Evolutionary conservation across 2,113 vertebrate genomes (phyloP).

Genomic region (Alectura lathami): DNA sequence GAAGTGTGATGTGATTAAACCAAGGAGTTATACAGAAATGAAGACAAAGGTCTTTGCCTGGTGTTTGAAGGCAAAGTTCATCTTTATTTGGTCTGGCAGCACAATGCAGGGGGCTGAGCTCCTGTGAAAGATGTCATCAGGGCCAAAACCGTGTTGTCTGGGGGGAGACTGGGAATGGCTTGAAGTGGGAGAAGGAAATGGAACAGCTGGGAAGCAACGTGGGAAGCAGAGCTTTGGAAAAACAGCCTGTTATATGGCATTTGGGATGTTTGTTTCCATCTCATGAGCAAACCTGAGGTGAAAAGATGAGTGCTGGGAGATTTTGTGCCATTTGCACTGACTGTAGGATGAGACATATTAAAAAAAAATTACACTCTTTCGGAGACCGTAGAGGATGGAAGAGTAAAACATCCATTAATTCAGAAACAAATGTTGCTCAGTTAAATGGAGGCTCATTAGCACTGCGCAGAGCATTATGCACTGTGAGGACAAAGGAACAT

Average conservation of each 20-base stretch:
- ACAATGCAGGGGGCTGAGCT: background rate
- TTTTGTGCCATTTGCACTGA: background rate
- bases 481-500: background rate
- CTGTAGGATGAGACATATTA: background rate
- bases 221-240: background rate
- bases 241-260: background rate
- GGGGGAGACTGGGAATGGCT: background rate
- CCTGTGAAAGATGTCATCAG: background rate
- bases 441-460: background rate
- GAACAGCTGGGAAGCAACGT: background rate
- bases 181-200: background rate
- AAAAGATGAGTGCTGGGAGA: background rate
- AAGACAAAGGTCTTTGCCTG: background rate
- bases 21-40: background rate
- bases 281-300: background rate
- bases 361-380: background rate
- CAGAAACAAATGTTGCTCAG: background rate
- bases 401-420: background rate
- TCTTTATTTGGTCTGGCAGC: constrained; percentile 6
- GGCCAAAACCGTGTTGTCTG: background rate
- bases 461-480: background rate
- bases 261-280: background rate
- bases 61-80: background rate
- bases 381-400: background rate
- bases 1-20: background rate